phyloP scores from a whole-genome alignment of 1,140 invertebrate genomes.

The Macrocentrus cingulum region DNA sequence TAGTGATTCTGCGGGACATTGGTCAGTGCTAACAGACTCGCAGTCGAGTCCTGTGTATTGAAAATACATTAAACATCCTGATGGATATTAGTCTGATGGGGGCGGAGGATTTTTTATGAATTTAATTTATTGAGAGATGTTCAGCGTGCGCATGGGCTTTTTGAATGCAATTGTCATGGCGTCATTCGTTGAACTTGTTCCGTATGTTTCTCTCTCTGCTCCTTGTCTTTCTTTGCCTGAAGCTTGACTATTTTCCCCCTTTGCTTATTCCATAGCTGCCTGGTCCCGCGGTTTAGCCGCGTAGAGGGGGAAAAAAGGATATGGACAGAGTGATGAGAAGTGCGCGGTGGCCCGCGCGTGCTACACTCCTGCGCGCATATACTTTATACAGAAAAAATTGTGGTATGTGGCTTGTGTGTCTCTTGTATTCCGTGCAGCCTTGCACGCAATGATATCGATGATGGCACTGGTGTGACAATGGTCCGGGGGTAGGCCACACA shows the following conservation, averaged over 20 bases:
- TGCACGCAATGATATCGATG: not conserved
- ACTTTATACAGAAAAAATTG: slow-evolving; percentile 17
- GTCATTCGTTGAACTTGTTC: not conserved
- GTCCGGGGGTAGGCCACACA: no score
- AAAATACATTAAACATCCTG: no score
- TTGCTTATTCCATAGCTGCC: not conserved
- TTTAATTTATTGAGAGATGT: no score
- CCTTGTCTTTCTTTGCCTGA: no score
- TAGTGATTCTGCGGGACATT: no score
- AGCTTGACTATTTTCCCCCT: no score
- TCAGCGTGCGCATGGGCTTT: no score
- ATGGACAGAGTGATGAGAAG: slow-evolving; percentile 26
- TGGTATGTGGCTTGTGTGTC: slow-evolving; percentile 20
- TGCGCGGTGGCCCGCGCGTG: slow-evolving; percentile 13
- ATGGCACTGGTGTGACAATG: not conserved
- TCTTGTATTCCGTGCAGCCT: not conserved
- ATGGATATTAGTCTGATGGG: no score
- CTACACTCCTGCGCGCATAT: slow-evolving; percentile 28
- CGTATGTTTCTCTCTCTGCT: not conserved
- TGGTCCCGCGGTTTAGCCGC: not conserved
- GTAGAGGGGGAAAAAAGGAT: slow-evolving; percentile 14
- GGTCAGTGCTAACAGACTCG: no score
- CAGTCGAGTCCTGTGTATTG: no score
- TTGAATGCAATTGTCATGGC: slow-evolving; percentile 3
- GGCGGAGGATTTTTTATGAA: no score